These are phyloP conservation scores for Choloepus didactylus DNA, from an alignment of 2,797 vertebrate species.

Conservation along the genomic window DNA sequence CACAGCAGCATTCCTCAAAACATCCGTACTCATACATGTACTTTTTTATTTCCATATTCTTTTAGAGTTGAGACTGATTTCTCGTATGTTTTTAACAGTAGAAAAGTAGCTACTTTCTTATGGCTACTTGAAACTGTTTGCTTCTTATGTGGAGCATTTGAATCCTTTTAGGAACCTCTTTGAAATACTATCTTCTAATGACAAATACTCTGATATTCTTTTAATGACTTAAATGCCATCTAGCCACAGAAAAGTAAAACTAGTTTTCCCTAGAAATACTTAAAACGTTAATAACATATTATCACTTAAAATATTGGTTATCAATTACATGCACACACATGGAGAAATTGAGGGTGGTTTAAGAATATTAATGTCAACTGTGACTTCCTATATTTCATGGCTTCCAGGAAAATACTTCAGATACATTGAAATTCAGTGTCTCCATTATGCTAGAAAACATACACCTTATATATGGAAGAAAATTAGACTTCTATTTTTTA, in stretches of 20 bases:
- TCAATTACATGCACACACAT: neutral
- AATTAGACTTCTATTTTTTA: neutral
- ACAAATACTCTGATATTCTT: neutral
- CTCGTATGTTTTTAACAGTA: neutral
- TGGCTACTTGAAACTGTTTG: neutral
- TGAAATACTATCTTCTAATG: conserved; percentile 39
- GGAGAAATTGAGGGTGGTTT: neutral
- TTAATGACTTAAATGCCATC: conserved; percentile 51
- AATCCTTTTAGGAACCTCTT: neutral
- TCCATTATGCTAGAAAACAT: neutral
- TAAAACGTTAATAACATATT: neutral
- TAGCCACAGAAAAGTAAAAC: conserved; percentile 1
- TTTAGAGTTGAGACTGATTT: neutral
- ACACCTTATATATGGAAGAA: neutral
- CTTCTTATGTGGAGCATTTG: neutral
- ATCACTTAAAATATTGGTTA: conserved; percentile 30
- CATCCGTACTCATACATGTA: neutral
- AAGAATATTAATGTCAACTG: conserved; percentile 27
- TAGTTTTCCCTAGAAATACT: conserved; percentile 12
- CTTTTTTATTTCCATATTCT: neutral
- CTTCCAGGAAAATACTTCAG: conserved; percentile 44
- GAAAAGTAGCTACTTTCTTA: neutral
- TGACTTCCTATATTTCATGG: neutral
- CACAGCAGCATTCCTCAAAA: neutral
- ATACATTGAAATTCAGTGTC: neutral